Evolutionary conservation across 2,888 invertebrate genomes (phyloP).

Genomic region (Gymnocheta viridis): DNA sequence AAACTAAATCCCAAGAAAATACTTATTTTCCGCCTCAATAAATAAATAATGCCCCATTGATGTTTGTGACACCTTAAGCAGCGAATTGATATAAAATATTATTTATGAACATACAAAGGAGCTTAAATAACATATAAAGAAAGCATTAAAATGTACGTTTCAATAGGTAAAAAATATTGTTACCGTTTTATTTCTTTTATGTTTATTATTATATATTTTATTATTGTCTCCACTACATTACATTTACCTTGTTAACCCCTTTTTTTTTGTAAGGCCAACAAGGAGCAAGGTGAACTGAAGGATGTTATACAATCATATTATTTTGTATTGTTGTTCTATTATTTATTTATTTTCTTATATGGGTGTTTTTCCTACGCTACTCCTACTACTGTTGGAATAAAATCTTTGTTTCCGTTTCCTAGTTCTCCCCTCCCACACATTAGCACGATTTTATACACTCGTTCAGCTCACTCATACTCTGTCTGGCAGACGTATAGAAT

Average conservation of each 20-base stretch:
- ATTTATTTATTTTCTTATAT: neutral
- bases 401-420: conserved; percentile 43
- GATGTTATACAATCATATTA: conserved; percentile 33
- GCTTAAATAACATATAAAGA: conserved; percentile 5
- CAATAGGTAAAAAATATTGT: conserved; percentile 21
- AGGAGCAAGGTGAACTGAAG: neutral
- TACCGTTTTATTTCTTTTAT: conserved; percentile 8
- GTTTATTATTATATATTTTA: conserved; percentile 10
- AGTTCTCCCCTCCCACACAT: neutral
- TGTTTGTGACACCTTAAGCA: conserved; percentile 23
- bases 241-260: conserved; percentile 30
- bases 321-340: conserved; percentile 22
- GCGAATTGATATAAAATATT: conserved; percentile 34
- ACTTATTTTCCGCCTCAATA: neutral
- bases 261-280: neutral
- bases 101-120: conserved; percentile 39
- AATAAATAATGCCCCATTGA: neutral
- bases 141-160: conserved; percentile 42
- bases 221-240: conserved; percentile 25
- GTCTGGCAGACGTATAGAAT: conserved; percentile 35
- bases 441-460: neutral
- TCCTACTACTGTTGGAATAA: conserved; percentile 7
- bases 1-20: neutral
- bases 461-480: conserved; percentile 26
- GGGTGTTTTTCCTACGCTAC: neutral